Evolutionary conservation across 2,888 invertebrate genomes (phyloP).

Genomic region (Bursaphelenchus okinawaensis): DNA sequence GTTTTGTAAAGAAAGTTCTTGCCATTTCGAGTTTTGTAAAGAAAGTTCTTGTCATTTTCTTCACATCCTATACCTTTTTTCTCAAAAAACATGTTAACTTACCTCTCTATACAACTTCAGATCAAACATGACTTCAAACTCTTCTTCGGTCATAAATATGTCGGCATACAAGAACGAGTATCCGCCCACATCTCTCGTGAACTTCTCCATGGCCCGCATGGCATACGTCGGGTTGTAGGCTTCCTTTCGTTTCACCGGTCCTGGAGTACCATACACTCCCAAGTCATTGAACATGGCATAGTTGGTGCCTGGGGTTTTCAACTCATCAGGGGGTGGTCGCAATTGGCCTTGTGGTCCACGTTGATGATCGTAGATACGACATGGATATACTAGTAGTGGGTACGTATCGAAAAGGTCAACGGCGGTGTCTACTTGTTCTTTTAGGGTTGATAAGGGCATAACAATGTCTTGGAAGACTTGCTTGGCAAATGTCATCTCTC

Average conservation of each 20-base stretch:
- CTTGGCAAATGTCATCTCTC: conserved; percentile 69
- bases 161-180: conserved; percentile 69
- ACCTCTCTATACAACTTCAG: conserved; percentile 66
- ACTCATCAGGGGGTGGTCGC: conserved; percentile 63
- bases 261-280: conserved; percentile 70
- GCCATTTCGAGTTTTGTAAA: too few species aligned
- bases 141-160: conserved; percentile 68
- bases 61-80: too few species aligned
- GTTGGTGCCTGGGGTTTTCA: conserved; percentile 67
- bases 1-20: too few species aligned
- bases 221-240: conserved; percentile 67
- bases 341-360: conserved; percentile 58
- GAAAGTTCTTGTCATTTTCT: too few species aligned
- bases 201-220: conserved; percentile 70
- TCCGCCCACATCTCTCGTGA: conserved; percentile 68
- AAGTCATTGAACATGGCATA: conserved; percentile 70
- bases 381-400: conserved; percentile 70
- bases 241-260: conserved; percentile 63
- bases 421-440: conserved; percentile 66
- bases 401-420: conserved; percentile 67
- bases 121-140: conserved; percentile 70
- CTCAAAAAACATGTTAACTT: conserved; percentile 24
- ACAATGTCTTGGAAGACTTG: conserved; percentile 73
- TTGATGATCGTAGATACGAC: conserved; percentile 67
- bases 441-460: conserved; percentile 67